Evolutionary conservation across 2,113 vertebrate species (phyloP).

Genomic region (Vombatus ursinus): DNA sequence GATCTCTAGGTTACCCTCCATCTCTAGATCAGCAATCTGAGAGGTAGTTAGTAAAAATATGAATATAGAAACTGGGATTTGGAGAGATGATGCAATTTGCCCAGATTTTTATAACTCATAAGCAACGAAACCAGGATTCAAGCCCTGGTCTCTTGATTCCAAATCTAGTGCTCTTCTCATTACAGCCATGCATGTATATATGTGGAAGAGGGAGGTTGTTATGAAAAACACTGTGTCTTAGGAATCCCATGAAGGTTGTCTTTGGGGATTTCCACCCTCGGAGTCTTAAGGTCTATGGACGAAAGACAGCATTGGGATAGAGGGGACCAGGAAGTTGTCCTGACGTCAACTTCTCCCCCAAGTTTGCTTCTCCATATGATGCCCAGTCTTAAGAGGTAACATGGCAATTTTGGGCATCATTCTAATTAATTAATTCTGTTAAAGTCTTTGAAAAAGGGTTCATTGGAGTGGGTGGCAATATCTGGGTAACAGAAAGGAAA

Average conservation of each 20-base stretch:
- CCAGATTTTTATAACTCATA: neutral
- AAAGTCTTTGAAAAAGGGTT: neutral
- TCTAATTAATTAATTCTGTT: conserved; percentile 22
- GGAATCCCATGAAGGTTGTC: neutral
- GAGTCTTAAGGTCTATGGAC: neutral
- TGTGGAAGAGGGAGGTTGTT: neutral
- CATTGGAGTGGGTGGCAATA: conserved; percentile 59
- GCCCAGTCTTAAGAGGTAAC: neutral
- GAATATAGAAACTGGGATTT: neutral
- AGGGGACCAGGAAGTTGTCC: neutral
- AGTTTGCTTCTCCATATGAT: neutral
- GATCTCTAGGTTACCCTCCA: neutral
- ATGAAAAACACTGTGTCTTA: neutral
- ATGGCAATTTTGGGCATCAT: neutral
- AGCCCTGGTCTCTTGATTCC: neutral
- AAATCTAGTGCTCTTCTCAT: neutral
- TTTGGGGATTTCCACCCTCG: neutral
- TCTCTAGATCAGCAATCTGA: neutral
- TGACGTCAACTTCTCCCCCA: neutral
- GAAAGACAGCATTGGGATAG: neutral
- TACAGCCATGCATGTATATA: neutral
- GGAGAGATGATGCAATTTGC: neutral
- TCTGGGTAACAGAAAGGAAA: conserved; percentile 56
- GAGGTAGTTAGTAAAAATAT: neutral
- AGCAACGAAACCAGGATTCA: neutral